Base-by-base conservation (phyloP, 2,797 vertebrate genomes). In the Chelidonichthys spinosus region DNA sequence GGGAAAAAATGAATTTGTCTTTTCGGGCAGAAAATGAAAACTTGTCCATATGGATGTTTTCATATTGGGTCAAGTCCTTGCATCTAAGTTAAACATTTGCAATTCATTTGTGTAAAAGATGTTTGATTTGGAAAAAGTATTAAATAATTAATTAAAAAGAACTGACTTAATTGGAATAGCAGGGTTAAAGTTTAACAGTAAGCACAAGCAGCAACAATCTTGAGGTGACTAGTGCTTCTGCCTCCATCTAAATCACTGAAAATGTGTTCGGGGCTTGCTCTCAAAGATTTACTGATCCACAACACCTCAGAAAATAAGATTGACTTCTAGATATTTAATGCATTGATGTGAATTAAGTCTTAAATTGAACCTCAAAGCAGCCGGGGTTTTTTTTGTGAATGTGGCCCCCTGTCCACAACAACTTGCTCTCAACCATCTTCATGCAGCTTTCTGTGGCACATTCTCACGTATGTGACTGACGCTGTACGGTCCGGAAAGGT, bases 341-440 rank as follows among this genome's bases (percentile, higher is more conserved):
- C n/a, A 42, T 40, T 64, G 5, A 52, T 43, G 37, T 70, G 2
- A 54, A 70, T 43, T 35, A 10, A 50, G 15, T 72, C 42, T 46
- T 35, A 9, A 10, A 10, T 0, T 2, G 17, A 55, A 35, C 9
- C 53, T 43, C 0, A 10, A 10, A 42, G 35, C 15, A 7, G 49
- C 17, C 11, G 2, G n/a, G n/a, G n/a, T 40, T 33, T 33, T 47
- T 17, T 65, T 32, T 49, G 65, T 58, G 44, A 67, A 50, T 33
- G 62, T 32, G n/a, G 4, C 32, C 13, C 32, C 8, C 13, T 11
- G 37, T 32, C 33, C 44, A 65, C n/a, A 40, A 32, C 44, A 10
- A 46, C 43, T 37, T 32, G 52, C 36, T 60, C 33, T 43, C 32
- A 32, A 3, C 35, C 17, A 1, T 33, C 46, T 39, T 7, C 54